Percentiles rank a stretch among this genome's conserved stretches.
Conservation (phyloP, 2,113 vertebrate genomes). For the Delphinapterus leucas region DNA sequence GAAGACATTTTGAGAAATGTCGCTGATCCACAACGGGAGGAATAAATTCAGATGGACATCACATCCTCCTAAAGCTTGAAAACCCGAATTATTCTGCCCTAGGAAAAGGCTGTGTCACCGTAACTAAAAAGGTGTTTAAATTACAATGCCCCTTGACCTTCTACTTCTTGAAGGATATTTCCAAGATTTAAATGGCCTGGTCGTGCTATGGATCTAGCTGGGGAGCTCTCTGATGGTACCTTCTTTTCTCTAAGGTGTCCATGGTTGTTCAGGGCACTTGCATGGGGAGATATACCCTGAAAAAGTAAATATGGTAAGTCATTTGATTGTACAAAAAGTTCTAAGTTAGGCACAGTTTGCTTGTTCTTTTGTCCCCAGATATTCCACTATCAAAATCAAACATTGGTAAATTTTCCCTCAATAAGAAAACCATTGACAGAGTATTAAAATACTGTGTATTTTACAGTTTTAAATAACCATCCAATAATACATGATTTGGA, state of each 20-base stretch:
- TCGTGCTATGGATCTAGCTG: slow-evolving; percentile 88
- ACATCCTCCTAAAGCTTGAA: background rate
- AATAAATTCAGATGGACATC: background rate
- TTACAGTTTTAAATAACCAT: background rate
- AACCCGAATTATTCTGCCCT: background rate
- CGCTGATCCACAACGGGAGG: background rate
- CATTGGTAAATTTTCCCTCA: background rate
- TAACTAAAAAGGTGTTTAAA: background rate
- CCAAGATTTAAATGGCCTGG: slow-evolving; percentile 88
- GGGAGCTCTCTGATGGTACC: slow-evolving; percentile 85
- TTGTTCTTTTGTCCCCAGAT: background rate
- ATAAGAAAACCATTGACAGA: slow-evolving; percentile 3
- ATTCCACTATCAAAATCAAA: background rate
- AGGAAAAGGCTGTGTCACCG: background rate
- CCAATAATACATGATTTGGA: background rate
- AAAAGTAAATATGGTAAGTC: background rate
- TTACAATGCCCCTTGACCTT: background rate
- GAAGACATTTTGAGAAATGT: background rate
- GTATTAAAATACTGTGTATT: background rate
- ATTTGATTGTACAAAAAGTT: background rate
- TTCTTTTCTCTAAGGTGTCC: slow-evolving; percentile 84
- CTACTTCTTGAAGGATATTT: slow-evolving; percentile 88
- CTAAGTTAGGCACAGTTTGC: background rate
- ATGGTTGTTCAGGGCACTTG: slow-evolving; percentile 90
- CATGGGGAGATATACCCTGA: slow-evolving; percentile 87